Evolutionary conservation across 1,140 invertebrate species (phyloP).

Genomic region (Gryllus bimaculatus): DNA sequence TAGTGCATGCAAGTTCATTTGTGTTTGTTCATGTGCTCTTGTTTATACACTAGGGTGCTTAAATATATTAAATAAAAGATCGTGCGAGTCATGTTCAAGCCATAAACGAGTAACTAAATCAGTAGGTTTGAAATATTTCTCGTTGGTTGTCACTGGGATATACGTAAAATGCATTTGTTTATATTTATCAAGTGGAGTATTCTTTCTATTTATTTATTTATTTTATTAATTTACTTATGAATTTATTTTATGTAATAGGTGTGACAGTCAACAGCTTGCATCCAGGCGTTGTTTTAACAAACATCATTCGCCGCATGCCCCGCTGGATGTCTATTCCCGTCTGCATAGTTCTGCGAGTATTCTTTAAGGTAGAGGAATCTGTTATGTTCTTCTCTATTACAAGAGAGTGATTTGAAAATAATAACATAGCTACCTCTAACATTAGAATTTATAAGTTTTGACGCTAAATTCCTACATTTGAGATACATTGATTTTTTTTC

Average conservation of each 20-base stretch:
- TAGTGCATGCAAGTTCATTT: no score
- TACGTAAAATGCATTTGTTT: neutral
- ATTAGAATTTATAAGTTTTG: neutral
- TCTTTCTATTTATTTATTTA: no score
- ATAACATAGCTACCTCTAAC: neutral
- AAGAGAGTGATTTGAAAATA: neutral
- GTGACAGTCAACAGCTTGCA: constrained; percentile 77
- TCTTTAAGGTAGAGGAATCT: constrained; percentile 29
- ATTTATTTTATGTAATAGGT: constrained; percentile 28
- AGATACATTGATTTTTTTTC: no score
- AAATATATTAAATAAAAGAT: no score
- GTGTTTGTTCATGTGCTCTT: no score
- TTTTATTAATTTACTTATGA: constrained; percentile 8
- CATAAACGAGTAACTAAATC: no score
- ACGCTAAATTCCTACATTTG: no score
- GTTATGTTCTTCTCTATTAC: neutral
- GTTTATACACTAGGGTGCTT: no score
- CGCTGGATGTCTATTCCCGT: constrained; percentile 57
- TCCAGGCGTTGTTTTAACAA: constrained; percentile 75
- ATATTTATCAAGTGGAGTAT: no score
- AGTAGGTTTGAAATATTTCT: no score
- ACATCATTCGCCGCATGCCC: constrained; percentile 69
- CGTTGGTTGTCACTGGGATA: no score
- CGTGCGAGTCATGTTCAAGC: no score
- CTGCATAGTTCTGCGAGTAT: constrained; percentile 49